Conservation (phyloP, 2,113 vertebrate species). For the Syrrhaptes paradoxus region DNA sequence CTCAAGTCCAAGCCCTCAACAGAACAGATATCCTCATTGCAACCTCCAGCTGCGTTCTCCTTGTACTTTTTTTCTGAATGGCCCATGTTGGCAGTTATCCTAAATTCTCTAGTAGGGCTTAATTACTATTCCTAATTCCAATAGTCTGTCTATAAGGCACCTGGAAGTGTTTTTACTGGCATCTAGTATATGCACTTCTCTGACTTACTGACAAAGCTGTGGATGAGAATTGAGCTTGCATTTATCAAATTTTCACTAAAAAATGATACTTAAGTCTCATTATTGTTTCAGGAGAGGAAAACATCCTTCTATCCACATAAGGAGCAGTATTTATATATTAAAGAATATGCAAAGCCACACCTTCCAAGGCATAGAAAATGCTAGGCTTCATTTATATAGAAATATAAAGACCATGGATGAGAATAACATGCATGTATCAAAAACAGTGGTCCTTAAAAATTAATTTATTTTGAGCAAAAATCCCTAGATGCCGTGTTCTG, state of each 20-base stretch:
- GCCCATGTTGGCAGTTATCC: neutral
- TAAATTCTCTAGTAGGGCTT: neutral
- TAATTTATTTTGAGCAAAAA: neutral
- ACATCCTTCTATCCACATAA: neutral
- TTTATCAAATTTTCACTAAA: neutral
- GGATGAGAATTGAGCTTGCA: neutral
- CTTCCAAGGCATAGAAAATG: neutral
- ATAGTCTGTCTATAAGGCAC: neutral
- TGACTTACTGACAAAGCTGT: neutral
- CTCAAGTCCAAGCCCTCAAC: neutral
- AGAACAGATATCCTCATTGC: neutral
- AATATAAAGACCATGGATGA: neutral
- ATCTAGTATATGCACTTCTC: neutral
- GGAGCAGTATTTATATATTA: neutral
- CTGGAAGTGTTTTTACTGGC: neutral
- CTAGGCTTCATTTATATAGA: neutral
- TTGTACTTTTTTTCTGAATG: neutral
- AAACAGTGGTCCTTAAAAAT: neutral
- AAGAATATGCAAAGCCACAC: neutral
- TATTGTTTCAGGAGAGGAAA: neutral
- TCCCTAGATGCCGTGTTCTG: neutral
- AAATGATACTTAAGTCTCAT: neutral
- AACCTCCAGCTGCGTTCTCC: neutral
- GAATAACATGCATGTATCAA: neutral
- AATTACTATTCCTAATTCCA: neutral